These are phyloP conservation scores for Dendronephthya gigantea DNA, from an alignment of 64 coral and sea anemone species.

Conservation along the genomic window DNA sequence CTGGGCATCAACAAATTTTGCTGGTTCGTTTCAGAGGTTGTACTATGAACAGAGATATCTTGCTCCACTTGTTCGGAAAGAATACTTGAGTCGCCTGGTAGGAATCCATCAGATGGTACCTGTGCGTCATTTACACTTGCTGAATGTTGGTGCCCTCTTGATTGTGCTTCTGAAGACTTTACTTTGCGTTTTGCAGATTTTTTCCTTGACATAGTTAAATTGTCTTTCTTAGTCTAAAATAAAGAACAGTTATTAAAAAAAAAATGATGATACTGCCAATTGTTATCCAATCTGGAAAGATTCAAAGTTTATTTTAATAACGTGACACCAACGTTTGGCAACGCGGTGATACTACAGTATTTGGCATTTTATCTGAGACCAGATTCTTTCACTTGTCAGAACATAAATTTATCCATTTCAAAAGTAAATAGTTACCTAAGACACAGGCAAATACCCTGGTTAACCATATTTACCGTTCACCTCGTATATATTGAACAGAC, in stretches of 20 bases:
- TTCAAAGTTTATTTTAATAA: too few species aligned
- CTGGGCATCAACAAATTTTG: neutral
- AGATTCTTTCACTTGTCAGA: too few species aligned
- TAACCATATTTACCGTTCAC: too few species aligned
- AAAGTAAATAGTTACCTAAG: too few species aligned
- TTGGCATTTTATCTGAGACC: too few species aligned
- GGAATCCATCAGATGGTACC: neutral
- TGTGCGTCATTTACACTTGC: neutral
- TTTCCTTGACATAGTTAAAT: neutral
- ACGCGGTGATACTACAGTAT: too few species aligned
- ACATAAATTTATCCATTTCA: too few species aligned
- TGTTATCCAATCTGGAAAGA: too few species aligned
- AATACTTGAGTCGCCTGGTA: neutral
- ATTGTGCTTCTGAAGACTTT: neutral
- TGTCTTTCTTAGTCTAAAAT: neutral
- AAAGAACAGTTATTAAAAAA: neutral
- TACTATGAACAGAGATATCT: neutral
- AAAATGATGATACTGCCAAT: too few species aligned
- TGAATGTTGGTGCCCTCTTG: neutral
- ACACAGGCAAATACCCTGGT: too few species aligned
- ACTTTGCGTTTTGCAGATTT: neutral
- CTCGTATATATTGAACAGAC: too few species aligned
- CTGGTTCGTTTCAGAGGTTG: neutral
- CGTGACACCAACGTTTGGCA: too few species aligned
- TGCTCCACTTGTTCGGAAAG: neutral